Evolutionary conservation across 2,113 vertebrate species (phyloP).

Genomic region (Lagopus leucura): DNA sequence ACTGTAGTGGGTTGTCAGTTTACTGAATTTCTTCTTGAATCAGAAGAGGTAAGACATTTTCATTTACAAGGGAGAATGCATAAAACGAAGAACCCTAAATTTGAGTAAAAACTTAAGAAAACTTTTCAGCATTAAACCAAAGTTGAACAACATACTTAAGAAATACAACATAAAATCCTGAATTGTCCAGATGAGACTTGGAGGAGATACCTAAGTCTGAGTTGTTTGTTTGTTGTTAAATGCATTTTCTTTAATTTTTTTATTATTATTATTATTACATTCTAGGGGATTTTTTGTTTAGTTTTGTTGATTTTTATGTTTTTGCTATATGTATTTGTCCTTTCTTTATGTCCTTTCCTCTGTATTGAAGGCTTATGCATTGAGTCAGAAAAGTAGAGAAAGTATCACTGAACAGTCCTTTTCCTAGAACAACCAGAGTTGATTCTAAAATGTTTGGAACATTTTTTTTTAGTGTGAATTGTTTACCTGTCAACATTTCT

Average conservation of each 20-base stretch:
- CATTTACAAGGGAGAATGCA: not conserved
- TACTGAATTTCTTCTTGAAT: conserved; percentile 95
- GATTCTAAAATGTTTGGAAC: not conserved
- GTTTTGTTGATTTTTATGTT: not conserved
- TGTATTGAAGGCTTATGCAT: not conserved
- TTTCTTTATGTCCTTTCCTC: not conserved
- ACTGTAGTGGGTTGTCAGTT: conserved; percentile 97
- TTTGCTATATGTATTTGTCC: not conserved
- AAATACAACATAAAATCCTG: not conserved
- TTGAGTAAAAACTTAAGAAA: not conserved
- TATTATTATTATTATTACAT: not conserved
- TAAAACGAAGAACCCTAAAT: not conserved
- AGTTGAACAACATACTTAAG: not conserved
- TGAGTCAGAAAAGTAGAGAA: not conserved
- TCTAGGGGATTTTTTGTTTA: not conserved
- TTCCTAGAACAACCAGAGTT: not conserved
- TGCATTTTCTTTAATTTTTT: not conserved
- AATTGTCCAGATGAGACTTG: not conserved
- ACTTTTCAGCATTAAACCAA: not conserved
- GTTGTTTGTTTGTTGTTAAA: not conserved
- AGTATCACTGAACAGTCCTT: not conserved
- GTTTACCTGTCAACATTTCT: not conserved
- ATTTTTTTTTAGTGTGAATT: not conserved
- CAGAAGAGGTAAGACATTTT: conserved; percentile 88
- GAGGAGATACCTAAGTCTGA: not conserved